Conservation (phyloP, 2,797 vertebrate genomes). For the Tympanoctomys barrerae region DNA sequence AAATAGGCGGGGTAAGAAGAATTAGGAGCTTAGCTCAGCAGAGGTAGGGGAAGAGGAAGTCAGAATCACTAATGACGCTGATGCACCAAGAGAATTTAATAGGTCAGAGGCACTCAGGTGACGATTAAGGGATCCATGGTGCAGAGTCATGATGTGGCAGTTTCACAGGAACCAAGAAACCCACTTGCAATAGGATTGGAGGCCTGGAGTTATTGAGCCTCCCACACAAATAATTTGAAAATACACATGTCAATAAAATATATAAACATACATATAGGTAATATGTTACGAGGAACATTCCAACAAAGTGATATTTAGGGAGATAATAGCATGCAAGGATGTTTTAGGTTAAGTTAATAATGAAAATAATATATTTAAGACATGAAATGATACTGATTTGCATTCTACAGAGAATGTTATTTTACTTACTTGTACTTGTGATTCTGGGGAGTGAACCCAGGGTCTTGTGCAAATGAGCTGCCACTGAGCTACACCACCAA, state of each 20-base stretch:
- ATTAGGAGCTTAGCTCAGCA: no score
- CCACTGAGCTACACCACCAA: not conserved
- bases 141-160: no score
- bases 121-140: no score
- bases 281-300: not conserved
- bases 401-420: not conserved
- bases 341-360: not conserved
- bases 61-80: no score
- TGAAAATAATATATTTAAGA: not conserved
- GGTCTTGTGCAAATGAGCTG: not conserved
- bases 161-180: no score
- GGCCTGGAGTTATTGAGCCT: no score
- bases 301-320: not conserved
- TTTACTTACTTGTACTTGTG: not conserved
- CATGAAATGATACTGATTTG: not conserved
- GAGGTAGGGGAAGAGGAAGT: no score
- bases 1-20: no score
- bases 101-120: no score
- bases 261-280: not conserved
- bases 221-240: constrained; percentile 5
- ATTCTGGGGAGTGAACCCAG: not conserved
- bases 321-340: not conserved
- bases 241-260: not conserved
- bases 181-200: no score
- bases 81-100: no score